These are phyloP conservation scores for Dendrolimus pini DNA, from an alignment of 2,888 invertebrate genomes.

Conservation along the genomic window DNA sequence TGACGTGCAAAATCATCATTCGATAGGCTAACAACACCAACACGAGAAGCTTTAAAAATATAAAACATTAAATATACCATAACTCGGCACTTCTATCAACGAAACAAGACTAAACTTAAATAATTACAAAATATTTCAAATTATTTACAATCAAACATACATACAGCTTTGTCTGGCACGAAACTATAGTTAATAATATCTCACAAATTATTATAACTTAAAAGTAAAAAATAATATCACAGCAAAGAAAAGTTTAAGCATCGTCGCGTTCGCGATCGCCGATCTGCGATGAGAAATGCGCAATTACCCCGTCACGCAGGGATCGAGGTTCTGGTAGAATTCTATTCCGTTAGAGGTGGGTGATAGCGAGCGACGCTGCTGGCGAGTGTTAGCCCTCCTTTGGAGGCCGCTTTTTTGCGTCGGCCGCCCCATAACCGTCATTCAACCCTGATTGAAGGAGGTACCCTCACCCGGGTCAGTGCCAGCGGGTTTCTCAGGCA, in stretches of 20 bases:
- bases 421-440: slow-evolving; percentile 17
- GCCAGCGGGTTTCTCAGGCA: slow-evolving; percentile 78
- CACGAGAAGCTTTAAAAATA: slow-evolving; percentile 6
- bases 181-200: slow-evolving; percentile 34
- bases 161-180: slow-evolving; percentile 37
- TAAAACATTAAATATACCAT: slow-evolving; percentile 2
- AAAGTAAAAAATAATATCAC: slow-evolving; percentile 66
- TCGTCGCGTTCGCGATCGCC: slow-evolving; percentile 15
- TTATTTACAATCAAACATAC: slow-evolving; percentile 51
- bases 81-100: slow-evolving; percentile 10
- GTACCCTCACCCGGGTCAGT: slow-evolving; percentile 57
- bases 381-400: slow-evolving; percentile 6
- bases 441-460: slow-evolving; percentile 47
- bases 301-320: slow-evolving; percentile 23
- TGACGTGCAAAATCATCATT: neutral
- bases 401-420: slow-evolving; percentile 10
- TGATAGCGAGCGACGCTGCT: slow-evolving; percentile 10
- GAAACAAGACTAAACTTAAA: slow-evolving; percentile 17
- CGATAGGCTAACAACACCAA: neutral
- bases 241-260: slow-evolving; percentile 58
- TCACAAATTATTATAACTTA: slow-evolving; percentile 42
- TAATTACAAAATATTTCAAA: slow-evolving; percentile 26
- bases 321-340: slow-evolving; percentile 28
- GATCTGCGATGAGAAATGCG: slow-evolving; percentile 4
- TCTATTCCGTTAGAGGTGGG: slow-evolving; percentile 12